Base-by-base conservation (phyloP, 2,113 vertebrate genomes). In the Oreochromis aureus region DNA sequence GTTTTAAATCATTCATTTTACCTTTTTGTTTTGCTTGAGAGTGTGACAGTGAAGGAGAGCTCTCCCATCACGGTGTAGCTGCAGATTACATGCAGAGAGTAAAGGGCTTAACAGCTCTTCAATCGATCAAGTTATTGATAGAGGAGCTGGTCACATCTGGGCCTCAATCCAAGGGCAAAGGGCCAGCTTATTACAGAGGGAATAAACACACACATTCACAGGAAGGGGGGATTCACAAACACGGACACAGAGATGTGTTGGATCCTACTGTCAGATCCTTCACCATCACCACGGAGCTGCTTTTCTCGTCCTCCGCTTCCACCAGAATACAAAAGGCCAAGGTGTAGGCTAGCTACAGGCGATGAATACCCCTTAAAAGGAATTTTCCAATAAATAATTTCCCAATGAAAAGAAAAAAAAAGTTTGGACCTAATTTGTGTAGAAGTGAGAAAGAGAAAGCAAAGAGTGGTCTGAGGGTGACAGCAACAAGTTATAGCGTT, bases 101-200 rank as follows among this genome's bases (percentile, higher is more conserved):
- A 81, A 48, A 51, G n/a, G 48, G 15, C 80, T 71, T 56, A 66
- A 85, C 11, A 6, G 66, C 85, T 59, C 86, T 83, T 66, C 22
- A 44, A 59, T 53, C 92, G 94, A 82, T 91, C 87, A 83, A 89
- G 81, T 91, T 91, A 92, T 90, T 92, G 79, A 88, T 66, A 54
- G 91, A 91, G 16, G 71, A 81, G 80, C 56, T 18, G 83, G 92
- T 89, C 95, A 87, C 95, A 92, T 81, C 93, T 91, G 95, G 86
- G 90, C 63, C 84, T 86, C n/a, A 61, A 86, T 82, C 89, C 58
- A 51, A 69, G 82, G 86, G 80, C 81, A 83, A 39, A 80, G 36
- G 88, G 86, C 80, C 81, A 89, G 24, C 82, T 90, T 87, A 93
- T 94, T 92, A 85, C 58, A 88, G 4, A 63, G 81, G 39, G 79